Conservation (phyloP, 2,797 vertebrate species). For the Melanotaenia parkinsoni region DNA sequence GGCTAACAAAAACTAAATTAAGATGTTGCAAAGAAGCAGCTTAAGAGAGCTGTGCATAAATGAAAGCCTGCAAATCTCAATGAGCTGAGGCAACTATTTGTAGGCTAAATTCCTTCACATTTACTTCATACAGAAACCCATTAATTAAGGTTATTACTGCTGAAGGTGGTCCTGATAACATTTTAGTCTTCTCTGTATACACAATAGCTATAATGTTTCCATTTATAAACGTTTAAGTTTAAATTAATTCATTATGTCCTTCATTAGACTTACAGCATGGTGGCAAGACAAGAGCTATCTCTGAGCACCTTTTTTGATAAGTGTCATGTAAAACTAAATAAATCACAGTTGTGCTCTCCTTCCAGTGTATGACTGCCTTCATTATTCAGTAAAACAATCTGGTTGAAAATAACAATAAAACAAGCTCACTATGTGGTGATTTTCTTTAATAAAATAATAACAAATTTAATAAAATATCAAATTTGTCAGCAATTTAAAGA, state of each 20-base stretch:
- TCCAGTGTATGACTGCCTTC: slow-evolving; percentile 1
- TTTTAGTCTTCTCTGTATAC: neutral
- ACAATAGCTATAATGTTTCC: neutral
- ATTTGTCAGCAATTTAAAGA: slow-evolving; percentile 49
- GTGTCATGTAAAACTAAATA: slow-evolving; percentile 8
- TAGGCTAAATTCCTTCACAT: neutral
- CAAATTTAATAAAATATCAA: slow-evolving; percentile 66
- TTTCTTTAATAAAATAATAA: slow-evolving; percentile 32
- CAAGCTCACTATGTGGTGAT: slow-evolving; percentile 17
- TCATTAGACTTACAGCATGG: neutral
- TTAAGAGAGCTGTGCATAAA: neutral
- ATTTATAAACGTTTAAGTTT: too few relatives aligned
- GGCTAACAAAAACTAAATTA: neutral
- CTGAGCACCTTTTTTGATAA: slow-evolving; percentile 10
- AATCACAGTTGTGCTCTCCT: slow-evolving; percentile 9
- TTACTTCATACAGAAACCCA: neutral
- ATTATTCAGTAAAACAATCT: slow-evolving; percentile 17
- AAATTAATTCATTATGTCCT: neutral
- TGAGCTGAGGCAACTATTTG: neutral
- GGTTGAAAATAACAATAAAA: slow-evolving; percentile 32
- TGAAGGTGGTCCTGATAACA: neutral
- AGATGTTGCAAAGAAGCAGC: neutral
- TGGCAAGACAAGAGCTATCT: slow-evolving; percentile 3
- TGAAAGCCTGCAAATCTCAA: neutral
- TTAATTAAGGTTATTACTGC: neutral